Conservation (phyloP, 2,888 invertebrate species). For the Caenorhabditis doughertyi region DNA sequence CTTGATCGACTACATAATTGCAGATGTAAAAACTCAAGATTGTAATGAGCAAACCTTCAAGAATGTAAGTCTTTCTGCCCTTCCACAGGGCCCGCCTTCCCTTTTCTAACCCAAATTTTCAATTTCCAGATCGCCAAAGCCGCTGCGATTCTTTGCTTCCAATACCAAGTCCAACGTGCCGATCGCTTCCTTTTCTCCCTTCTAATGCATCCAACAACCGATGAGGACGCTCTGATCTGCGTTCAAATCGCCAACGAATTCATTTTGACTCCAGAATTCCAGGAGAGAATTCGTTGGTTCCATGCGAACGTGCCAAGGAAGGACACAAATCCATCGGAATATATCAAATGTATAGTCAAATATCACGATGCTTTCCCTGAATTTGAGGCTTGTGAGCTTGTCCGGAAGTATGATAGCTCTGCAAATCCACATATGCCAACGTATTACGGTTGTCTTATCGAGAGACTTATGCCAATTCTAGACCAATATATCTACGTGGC, state of each 20-base stretch:
- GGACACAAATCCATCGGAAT: slow-evolving; percentile 63
- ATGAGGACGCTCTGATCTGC: slow-evolving; percentile 68
- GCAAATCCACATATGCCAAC: slow-evolving; percentile 58
- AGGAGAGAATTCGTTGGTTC: slow-evolving; percentile 59
- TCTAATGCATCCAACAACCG: slow-evolving; percentile 76
- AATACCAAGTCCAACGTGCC: slow-evolving; percentile 68
- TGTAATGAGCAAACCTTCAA: slow-evolving; percentile 37
- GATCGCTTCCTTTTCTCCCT: slow-evolving; percentile 77
- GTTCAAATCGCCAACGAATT: slow-evolving; percentile 61
- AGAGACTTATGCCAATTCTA: slow-evolving; percentile 68
- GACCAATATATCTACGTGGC: slow-evolving; percentile 73
- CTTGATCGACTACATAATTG: slow-evolving; percentile 57
- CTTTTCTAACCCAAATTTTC: no score
- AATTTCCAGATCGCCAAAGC: slow-evolving; percentile 64
- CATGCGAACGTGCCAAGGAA: slow-evolving; percentile 59
- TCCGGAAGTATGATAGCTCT: background rate
- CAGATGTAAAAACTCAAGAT: slow-evolving; percentile 32
- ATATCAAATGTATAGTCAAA: slow-evolving; percentile 72
- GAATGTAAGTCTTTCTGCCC: background rate
- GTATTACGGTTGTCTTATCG: slow-evolving; percentile 69
- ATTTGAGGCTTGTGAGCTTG: slow-evolving; percentile 30
- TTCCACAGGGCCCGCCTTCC: no score
- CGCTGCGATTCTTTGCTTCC: slow-evolving; percentile 74
- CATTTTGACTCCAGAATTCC: slow-evolving; percentile 50
- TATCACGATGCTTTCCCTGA: slow-evolving; percentile 65